These are phyloP conservation scores for Myiotriccus ornatus DNA, from an alignment of 2,797 vertebrate genomes.

Conservation along the genomic window DNA sequence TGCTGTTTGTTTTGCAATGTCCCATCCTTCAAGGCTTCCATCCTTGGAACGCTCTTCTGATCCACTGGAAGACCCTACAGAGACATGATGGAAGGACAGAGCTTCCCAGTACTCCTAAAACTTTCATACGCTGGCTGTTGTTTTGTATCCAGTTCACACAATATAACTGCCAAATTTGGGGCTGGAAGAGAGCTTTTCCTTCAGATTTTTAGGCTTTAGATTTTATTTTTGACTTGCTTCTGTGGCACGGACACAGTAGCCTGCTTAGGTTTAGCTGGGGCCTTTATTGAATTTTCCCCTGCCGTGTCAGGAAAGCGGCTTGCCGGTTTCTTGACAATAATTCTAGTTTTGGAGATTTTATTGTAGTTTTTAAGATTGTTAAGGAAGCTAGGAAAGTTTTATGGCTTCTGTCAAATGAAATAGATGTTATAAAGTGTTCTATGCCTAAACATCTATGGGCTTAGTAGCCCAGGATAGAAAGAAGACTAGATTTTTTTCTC, in stretches of 20 bases:
- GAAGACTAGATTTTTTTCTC: background rate
- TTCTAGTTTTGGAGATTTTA: background rate
- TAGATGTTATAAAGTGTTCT: background rate
- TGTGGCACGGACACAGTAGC: background rate
- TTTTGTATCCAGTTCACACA: background rate
- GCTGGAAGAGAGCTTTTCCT: background rate
- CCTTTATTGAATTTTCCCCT: background rate
- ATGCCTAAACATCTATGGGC: background rate
- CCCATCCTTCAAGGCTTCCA: background rate
- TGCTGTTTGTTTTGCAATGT: background rate
- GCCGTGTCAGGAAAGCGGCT: background rate
- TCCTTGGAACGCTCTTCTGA: background rate
- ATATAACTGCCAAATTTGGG: background rate
- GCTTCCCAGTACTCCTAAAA: background rate
- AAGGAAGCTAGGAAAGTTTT: constrained; percentile 17
- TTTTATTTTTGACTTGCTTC: background rate
- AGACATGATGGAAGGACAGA: background rate
- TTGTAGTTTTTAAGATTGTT: background rate
- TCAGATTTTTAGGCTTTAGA: background rate
- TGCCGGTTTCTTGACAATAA: background rate
- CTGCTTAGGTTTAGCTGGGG: background rate
- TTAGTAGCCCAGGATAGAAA: background rate
- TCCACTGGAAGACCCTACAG: background rate
- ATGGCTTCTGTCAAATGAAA: constrained; percentile 17
- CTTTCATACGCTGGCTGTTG: background rate